Base-by-base conservation (phyloP, 2,888 invertebrate genomes). In the Nysson spinosus region DNA sequence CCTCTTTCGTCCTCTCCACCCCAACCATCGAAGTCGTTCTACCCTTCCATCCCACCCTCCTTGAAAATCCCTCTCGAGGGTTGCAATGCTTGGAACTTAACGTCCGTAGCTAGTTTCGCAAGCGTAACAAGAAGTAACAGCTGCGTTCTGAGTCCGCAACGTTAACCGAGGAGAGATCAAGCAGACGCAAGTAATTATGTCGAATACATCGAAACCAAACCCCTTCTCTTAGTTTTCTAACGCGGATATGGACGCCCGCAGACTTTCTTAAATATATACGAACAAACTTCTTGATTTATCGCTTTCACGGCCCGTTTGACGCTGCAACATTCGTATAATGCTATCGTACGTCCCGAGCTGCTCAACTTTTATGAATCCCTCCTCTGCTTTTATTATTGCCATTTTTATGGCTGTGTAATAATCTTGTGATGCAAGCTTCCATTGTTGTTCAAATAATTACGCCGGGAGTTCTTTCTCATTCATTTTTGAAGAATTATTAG, bases 151-250 rank as follows among this genome's bases (percentile, higher is more conserved):
- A 65, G 70, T 56, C 67, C 57, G 63, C 63, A 39, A 51, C 69
- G 55, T 44, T 50, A 28, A 58, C 55, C 54, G 60, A 57, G 56
- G 50, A 61, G 57, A 60, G 67, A 70, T 64, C 69, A 62, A 69
- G 69, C 70, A 66, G 64, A 69, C 75, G 72, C 77, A 75, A 75
- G 79, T 80, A 83, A 83, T 83, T 83, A 83, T 79, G 75, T 79
- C 73, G 79, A 72, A 83, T 81, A 81, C 77, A 81, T 82, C 78
- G 79, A 78, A 79, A 42, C 37, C 54, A 50, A 58, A 46, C 46
- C 58, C 49, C 44, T 24, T 37, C 16, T 34, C 44, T n/a, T n/a
- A n/a, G 46, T 58, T 54, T 40, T 28, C 44, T 50, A 32, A 35
- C 39, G 34, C 52, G 43, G 55, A 44, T 28, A 54, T 46, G 44